phyloP scores from a whole-genome alignment of 2,113 vertebrate genomes.

The Lycaon pictus region DNA sequence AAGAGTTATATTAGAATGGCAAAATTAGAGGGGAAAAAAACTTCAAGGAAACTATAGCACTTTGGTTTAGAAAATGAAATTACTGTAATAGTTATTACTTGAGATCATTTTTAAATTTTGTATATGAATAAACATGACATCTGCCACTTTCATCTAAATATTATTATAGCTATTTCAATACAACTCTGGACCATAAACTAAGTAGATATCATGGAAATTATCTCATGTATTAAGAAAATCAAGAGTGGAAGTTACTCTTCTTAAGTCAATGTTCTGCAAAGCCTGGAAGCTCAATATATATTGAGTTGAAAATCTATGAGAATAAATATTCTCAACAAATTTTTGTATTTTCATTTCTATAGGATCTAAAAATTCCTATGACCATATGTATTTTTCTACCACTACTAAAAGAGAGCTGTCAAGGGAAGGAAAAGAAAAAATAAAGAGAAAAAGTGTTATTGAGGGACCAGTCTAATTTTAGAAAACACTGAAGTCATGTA shows the following conservation, averaged over 20 bases:
- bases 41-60: slow-evolving; percentile 71
- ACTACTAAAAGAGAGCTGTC: not conserved
- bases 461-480: slow-evolving; percentile 14
- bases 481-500: slow-evolving; percentile 15
- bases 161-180: not conserved
- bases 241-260: slow-evolving; percentile 16
- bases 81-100: not conserved
- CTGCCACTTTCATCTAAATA: not conserved
- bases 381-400: not conserved
- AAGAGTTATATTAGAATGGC: not conserved
- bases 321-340: slow-evolving; percentile 49
- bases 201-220: not conserved
- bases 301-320: slow-evolving; percentile 18
- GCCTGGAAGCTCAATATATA: not conserved
- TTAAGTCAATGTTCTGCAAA: not conserved
- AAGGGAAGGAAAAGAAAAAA: not conserved
- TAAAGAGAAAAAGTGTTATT: not conserved
- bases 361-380: not conserved
- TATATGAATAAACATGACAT: not conserved
- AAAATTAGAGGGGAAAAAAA: not conserved
- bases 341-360: slow-evolving; percentile 25
- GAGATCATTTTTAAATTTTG: not conserved
- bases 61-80: not conserved
- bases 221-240: not conserved
- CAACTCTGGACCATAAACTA: not conserved